phyloP scores from a whole-genome alignment of 2,113 vertebrate species.

The Cyprinodon tularosa region DNA sequence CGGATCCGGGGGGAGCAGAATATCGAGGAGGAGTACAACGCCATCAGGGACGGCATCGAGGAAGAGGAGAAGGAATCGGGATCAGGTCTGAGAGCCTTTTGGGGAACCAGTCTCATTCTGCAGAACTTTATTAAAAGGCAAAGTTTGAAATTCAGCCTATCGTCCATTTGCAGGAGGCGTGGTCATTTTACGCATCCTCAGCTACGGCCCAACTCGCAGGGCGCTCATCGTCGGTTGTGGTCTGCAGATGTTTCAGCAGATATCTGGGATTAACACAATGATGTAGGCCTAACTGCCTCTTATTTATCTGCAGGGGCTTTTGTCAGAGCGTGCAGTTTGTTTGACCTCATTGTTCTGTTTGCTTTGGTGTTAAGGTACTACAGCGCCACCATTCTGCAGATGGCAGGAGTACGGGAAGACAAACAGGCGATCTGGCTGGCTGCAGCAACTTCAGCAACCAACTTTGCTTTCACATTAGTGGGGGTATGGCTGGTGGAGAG shows the following conservation, averaged over 20 bases:
- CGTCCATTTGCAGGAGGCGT: conserved; percentile 76
- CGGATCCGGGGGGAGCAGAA: conserved; percentile 86
- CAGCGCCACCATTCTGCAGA: conserved; percentile 98
- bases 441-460: conserved; percentile 91
- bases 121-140: neutral
- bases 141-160: neutral
- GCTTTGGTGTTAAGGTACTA: conserved; percentile 86
- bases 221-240: conserved; percentile 94
- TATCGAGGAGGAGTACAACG: conserved; percentile 68
- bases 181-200: conserved; percentile 89
- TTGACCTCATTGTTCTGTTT: neutral
- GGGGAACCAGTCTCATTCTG: neutral
- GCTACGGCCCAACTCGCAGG: conserved; percentile 86
- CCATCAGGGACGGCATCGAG: conserved; percentile 83
- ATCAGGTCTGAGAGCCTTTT: conserved; percentile 73
- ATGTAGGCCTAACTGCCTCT: conserved; percentile 85
- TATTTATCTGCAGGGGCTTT: too few species aligned
- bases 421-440: conserved; percentile 94
- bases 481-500: conserved; percentile 96
- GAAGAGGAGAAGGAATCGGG: conserved; percentile 86
- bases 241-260: conserved; percentile 98
- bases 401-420: conserved; percentile 93
- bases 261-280: conserved; percentile 98
- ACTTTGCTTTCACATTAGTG: conserved; percentile 92
- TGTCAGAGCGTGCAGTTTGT: neutral